Base-by-base conservation (phyloP, 2,113 vertebrate species). In the Silurus meridionalis region DNA sequence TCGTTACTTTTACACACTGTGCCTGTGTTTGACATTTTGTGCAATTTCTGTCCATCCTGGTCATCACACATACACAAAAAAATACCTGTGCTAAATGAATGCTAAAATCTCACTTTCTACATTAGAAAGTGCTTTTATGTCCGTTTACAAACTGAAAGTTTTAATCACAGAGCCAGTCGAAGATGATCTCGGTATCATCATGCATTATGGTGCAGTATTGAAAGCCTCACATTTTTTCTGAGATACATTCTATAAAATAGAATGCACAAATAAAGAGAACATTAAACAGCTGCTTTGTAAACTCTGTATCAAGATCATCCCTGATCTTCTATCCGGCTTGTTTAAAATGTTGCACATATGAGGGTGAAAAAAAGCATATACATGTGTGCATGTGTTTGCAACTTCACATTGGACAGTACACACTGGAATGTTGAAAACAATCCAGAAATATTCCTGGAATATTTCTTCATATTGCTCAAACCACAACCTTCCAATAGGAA, bases 401-500 rank as follows among this genome's bases (percentile, higher is more conserved):
- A 21, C 48, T 66, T 78, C 60, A 85, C 83, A 78, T 85, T 11
- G 85, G 85, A 86, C 85, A 85, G 77, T 88, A 86, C 84, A 86
- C 89, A 57, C 58, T 85, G 55, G 2, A 61, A 87, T 86, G 37
- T 80, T 79, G 25, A 89, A 92, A 79, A 83, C 80, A 78, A 71
- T 13, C 58, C 66, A 86, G 64, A 87, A 84, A 53, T 67, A 80
- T 69, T 58, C 80, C 67, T 63, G 9, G 52, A 64, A 64, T 14
- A 63, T 50, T 66, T 83, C 50, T 66, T 63, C 75, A 84, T 86
- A 91, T 61, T 89, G 78, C 81, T 88, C 64, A 83, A 37, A 85
- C 84, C 86, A 84, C 90, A 85, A 90, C 89, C 88, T 80, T 89
- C 90, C 57, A 86, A 80, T 88, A 72, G 63, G 79, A 52, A 85